Evolutionary conservation across 1,140 invertebrate species (phyloP), one percentile per base, ranked within the genome.

Genomic region (Sycobia sp.): DNA sequence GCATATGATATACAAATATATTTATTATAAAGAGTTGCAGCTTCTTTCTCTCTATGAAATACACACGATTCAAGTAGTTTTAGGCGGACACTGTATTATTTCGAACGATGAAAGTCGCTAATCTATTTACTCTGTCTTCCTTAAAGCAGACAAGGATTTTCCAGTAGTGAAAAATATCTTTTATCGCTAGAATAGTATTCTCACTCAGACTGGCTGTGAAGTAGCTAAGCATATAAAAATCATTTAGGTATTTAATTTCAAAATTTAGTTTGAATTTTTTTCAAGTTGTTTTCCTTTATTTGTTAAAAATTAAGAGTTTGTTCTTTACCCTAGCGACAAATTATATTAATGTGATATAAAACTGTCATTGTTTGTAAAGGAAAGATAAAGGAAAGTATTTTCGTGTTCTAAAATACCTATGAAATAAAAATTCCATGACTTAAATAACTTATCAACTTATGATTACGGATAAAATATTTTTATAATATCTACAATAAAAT

Each of bases 11-110:
- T 43, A 54, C 69, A 69, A n/a, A 66, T 66, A 49, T 68, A 68
- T 65, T 65, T 66, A 65, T 49, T 34, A 69, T 46, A 22, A 50
- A 57, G 65, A 64, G 63, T 69, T 71, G 67, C 58, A 71, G 58
- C 68, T 64, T 32, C n/a, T n/a, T 68, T 53, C 47, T 65, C 59
- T 47, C 14, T 11, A 20, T 49, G 60, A 62, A 50, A 53, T 62
- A 49, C 18, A 36, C 53, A 50, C 25, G 23, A 14, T 51, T 59
- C 18, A 41, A 39, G 2, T 49, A 20, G 29, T 50, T 41, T 32
- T 58, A n/a, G 7, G 46, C 8, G 25, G 8, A 1, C 7, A 38
- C 14, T 34, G 3, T 18, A 32, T 47, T 22, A 38, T 56, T 56
- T 62, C 27, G 25, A 49, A 39, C 60, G 43, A 62, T 62, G 41